Percentiles rank a stretch among this genome's conserved stretches.
Evolutionary conservation across 1,140 invertebrate species (phyloP).

Genomic region (Caenorhabditis inopinata): DNA sequence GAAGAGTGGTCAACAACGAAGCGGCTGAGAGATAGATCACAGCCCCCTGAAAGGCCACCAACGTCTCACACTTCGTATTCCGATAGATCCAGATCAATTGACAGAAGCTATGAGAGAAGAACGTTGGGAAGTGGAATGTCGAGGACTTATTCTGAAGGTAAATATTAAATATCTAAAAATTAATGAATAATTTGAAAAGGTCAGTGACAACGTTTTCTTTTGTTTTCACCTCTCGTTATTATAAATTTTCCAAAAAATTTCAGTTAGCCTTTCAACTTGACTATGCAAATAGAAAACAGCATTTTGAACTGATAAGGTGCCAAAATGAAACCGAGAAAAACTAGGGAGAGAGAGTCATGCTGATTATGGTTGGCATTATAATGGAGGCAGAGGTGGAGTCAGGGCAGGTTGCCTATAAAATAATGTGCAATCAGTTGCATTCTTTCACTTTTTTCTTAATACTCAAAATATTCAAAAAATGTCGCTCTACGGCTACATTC

Average conservation of each 20-base stretch:
- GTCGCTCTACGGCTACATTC: not conserved
- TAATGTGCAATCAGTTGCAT: not conserved
- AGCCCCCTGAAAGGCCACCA: not conserved
- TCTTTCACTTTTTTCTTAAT: not conserved
- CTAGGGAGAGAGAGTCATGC: not conserved
- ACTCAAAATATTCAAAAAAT: not conserved
- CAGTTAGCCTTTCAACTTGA: too few relatives aligned
- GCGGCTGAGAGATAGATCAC: not conserved
- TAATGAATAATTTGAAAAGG: too few relatives aligned
- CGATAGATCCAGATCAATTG: not conserved
- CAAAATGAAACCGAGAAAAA: not conserved
- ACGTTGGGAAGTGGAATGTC: not conserved
- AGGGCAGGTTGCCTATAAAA: not conserved
- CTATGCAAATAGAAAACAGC: too few relatives aligned
- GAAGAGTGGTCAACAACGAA: not conserved
- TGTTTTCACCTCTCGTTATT: too few relatives aligned
- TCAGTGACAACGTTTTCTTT: too few relatives aligned
- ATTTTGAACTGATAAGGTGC: too few relatives aligned
- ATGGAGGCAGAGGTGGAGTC: not conserved
- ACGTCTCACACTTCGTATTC: not conserved
- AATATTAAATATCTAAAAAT: too few relatives aligned
- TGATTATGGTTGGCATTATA: not conserved
- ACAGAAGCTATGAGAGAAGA: not conserved
- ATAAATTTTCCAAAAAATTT: too few relatives aligned
- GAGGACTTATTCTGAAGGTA: constrained; percentile 14